Conservation (phyloP, 23 tunicate species). For the Phallusia fumigata region DNA sequence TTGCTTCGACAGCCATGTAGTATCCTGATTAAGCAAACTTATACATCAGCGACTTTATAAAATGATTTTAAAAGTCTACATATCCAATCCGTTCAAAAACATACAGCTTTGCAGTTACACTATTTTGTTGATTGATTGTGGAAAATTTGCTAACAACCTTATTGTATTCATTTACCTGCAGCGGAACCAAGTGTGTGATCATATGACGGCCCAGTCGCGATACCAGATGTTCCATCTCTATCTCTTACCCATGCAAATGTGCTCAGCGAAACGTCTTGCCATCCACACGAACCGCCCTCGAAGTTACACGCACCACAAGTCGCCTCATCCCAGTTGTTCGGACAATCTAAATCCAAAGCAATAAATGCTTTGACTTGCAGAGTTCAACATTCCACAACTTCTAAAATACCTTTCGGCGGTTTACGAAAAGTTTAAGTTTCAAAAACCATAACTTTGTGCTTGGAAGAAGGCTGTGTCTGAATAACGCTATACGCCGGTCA, state of each 20-base stretch:
- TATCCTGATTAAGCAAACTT: conserved; percentile 46
- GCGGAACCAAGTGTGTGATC: conserved; percentile 75
- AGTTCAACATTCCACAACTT: no score
- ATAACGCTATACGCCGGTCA: no score
- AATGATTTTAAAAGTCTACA: not conserved
- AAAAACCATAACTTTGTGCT: no score
- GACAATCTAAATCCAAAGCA: conserved; percentile 57
- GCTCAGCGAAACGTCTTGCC: conserved; percentile 59
- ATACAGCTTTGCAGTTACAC: no score
- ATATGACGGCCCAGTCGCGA: conserved; percentile 75
- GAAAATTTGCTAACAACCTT: not conserved
- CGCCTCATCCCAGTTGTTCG: conserved; percentile 78
- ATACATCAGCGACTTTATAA: not conserved
- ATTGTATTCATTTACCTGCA: not conserved
- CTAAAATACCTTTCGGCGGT: no score
- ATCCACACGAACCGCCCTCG: conserved; percentile 67
- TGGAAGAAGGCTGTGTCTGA: no score
- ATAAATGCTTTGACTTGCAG: no score
- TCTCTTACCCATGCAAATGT: conserved; percentile 73
- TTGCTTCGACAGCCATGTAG: conserved; percentile 91
- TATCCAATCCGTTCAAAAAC: no score
- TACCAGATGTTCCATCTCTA: conserved; percentile 77
- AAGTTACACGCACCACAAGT: conserved; percentile 74
- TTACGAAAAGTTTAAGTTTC: no score
- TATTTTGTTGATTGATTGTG: no score